Percentiles rank a stretch among this genome's conserved stretches.
Evolutionary conservation across 2,113 vertebrate species (phyloP).

Genomic region (Bos taurus): DNA sequence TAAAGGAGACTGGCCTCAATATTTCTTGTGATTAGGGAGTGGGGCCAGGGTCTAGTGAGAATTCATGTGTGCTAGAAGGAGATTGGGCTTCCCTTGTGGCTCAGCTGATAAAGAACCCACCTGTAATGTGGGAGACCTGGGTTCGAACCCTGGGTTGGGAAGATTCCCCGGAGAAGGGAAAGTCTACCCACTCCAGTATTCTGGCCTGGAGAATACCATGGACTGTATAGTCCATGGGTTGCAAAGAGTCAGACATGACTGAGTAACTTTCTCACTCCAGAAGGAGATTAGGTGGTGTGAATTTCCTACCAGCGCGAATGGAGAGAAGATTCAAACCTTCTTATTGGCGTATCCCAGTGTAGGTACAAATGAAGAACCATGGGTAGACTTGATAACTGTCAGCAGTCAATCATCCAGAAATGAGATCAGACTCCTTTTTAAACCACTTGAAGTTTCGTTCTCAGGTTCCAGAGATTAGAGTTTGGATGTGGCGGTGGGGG

Average conservation of each 20-base stretch:
- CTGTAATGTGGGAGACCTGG: not conserved
- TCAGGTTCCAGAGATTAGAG: not conserved
- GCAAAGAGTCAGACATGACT: not conserved
- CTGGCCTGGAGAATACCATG: not conserved
- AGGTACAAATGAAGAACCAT: not conserved
- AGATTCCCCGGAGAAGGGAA: not conserved
- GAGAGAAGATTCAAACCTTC: not conserved
- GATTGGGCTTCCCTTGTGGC: not conserved
- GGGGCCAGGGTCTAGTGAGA: not conserved
- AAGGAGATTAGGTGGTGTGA: not conserved
- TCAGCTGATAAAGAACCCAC: not conserved
- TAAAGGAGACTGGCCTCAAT: not conserved
- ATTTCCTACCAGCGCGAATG: fast-evolving
- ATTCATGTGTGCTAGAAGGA: too few relatives aligned
- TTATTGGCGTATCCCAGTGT: not conserved
- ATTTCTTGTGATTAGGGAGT: not conserved
- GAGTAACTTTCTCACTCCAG: not conserved
- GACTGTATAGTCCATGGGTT: not conserved
- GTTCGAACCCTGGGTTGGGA: not conserved
- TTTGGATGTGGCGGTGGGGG: not conserved
- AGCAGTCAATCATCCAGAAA: not conserved
- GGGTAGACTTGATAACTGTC: not conserved
- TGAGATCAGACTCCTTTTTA: not conserved
- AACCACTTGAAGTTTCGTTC: too few relatives aligned
- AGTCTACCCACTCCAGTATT: not conserved